These are phyloP conservation scores for Periophthalmus magnuspinnatus DNA, from an alignment of 2,797 vertebrate genomes.

Conservation along the genomic window DNA sequence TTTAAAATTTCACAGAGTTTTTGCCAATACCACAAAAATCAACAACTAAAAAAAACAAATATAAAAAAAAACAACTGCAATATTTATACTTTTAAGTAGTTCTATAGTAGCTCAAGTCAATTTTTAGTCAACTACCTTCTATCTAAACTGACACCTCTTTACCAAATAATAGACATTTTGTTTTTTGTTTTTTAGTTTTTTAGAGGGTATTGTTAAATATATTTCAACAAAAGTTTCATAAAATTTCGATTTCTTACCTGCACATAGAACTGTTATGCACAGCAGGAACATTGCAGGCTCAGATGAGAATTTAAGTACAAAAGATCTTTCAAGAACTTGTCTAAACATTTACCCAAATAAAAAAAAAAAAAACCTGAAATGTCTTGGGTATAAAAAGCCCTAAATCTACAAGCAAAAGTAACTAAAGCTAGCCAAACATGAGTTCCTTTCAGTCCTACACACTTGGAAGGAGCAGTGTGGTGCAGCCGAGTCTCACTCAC, in stretches of 20 bases:
- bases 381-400: background rate
- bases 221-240: background rate
- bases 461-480: constrained; percentile 10
- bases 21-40: too few relatives aligned
- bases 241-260: constrained; percentile 43
- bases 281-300: constrained; percentile 23
- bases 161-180: too few relatives aligned
- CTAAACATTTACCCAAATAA: constrained; percentile 29
- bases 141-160: too few relatives aligned
- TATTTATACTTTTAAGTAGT: too few relatives aligned
- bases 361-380: background rate
- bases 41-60: too few relatives aligned
- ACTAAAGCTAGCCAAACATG: background rate
- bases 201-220: background rate
- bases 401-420: background rate
- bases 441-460: background rate
- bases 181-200: too few relatives aligned
- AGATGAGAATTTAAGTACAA: background rate
- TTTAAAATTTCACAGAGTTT: too few relatives aligned
- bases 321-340: constrained; percentile 6
- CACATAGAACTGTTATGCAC: constrained; percentile 33
- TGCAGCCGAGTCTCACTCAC: background rate
- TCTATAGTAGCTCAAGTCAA: too few relatives aligned
- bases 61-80: too few relatives aligned
- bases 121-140: too few relatives aligned